Evolutionary conservation across 2,888 invertebrate genomes (phyloP), one percentile per base, ranked within the genome.

Genomic region (Rhamnusium bicolor): DNA sequence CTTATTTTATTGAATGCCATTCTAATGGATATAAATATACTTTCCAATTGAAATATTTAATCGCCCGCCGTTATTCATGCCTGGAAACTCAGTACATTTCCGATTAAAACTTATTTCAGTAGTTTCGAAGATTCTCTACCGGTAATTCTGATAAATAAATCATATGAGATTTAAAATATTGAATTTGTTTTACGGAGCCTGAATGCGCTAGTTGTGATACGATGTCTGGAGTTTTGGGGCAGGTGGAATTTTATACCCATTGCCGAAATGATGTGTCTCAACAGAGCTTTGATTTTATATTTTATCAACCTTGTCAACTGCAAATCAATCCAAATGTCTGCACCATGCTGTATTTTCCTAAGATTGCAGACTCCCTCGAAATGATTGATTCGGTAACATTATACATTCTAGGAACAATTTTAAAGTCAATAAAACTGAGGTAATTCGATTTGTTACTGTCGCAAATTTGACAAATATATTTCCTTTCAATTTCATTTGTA

Each of bases 131-230:
- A 53, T 58, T 51, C 53, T 29, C 66, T 60, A 27, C 49, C 29
- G 21, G 63, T 72, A 51, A 72, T 72, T 72, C 69, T 21, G 32
- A 58, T 69, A 65, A 73, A 73, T 73, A 73, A 73, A 73, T 73
- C 73, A 73, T 66, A 24, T 40, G 60, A 67, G 65, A 70, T 73
- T 73, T 69, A 70, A 63, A 69, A 70, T 73, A 70, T 69, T 54
- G 73, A 69, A 70, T 53, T 72, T 68, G 53, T 62, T 66, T 65
- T 29, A 19, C 60, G 32, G 32, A 29, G 60, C 61, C 47, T 58
- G 24, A 67, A 67, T 67, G 21, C 54, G 67, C 53, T 24, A n/a
- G 18, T 60, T 54, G 32, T 54, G 51, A 69, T 24, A 69, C 21
- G 58, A 65, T 58, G 69, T 69, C 61, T 62, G 68, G 47, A 72